Conservation (phyloP, 2,888 invertebrate genomes). For the Ennomos erosarius region DNA sequence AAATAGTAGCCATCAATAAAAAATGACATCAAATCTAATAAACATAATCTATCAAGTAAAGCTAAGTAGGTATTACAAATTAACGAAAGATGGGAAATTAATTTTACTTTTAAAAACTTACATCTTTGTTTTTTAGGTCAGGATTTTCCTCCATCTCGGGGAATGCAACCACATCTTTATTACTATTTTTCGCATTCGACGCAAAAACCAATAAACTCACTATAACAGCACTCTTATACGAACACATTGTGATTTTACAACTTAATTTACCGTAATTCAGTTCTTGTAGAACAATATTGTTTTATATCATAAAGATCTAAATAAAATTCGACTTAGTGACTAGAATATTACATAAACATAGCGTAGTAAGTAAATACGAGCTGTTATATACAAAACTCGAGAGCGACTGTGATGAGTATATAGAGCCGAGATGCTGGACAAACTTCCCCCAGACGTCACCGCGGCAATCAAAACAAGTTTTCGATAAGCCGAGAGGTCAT, state of each 20-base stretch:
- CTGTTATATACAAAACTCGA: slow-evolving; percentile 42
- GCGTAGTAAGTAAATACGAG: slow-evolving; percentile 28
- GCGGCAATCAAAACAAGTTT: slow-evolving; percentile 64
- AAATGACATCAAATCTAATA: too few relatives aligned
- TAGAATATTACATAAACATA: slow-evolving; percentile 20
- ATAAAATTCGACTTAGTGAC: slow-evolving; percentile 24
- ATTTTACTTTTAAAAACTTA: slow-evolving; percentile 50
- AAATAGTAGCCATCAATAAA: too few relatives aligned
- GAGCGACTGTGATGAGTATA: slow-evolving; percentile 47
- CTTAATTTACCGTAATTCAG: background rate
- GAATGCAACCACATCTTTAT: slow-evolving; percentile 67
- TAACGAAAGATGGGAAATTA: too few relatives aligned
- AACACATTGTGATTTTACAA: slow-evolving; percentile 8
- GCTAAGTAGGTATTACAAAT: too few relatives aligned
- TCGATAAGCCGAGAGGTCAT: slow-evolving; percentile 47
- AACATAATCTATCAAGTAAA: too few relatives aligned
- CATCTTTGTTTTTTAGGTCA: slow-evolving; percentile 67
- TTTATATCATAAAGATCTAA: background rate
- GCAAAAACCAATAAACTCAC: slow-evolving; percentile 46
- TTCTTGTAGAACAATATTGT: too few relatives aligned
- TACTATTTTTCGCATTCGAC: slow-evolving; percentile 45
- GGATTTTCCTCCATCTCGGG: slow-evolving; percentile 73
- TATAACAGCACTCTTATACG: slow-evolving; percentile 40
- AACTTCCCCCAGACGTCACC: slow-evolving; percentile 54
- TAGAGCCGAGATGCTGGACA: slow-evolving; percentile 49